Evolutionary conservation across 2,888 invertebrate genomes (phyloP), one percentile per base, ranked within the genome.

Genomic region (Boloria euphrosyne): DNA sequence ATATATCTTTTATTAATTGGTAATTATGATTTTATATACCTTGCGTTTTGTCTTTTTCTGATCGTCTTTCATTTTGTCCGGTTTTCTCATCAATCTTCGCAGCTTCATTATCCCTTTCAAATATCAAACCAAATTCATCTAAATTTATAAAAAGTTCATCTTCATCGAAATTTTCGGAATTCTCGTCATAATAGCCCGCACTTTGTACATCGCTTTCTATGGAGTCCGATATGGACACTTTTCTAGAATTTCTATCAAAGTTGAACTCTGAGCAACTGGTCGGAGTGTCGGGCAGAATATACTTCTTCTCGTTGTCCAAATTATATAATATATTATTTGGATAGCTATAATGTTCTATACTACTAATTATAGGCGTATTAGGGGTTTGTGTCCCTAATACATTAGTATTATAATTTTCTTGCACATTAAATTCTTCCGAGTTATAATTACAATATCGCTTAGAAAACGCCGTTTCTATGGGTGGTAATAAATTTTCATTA

Each of bases 61-160:
- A 27, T 73, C 81, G 87, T 59, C 77, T 81, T 31, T 82, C 79
- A 73, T 66, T 77, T 64, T 75, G 74, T 66, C 67, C 69, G 43
- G 55, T 73, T 38, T 67, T 78, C 18, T 80, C 78, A 18, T 80
- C 80, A 31, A 55, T 53, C 68, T 72, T 72, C 3, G 61, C 50
- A 7, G 69, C 75, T 57, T 85, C 85, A 69, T 78, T 78, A 7
- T 88, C 88, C 4, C 77, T 84, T 70, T 89, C 89, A 65, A 90
- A 82, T 54, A 77, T 81, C 10, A 92, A 75, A 2, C 92, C 92
- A 66, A 89, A 89, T 66, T 92, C 92, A 67, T 92, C 91, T 43
- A 92, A 77, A 79, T 90, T 90, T 18, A 92, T 76, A 72, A 92
- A 92, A 3, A 92, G 75, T n/a, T 91, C 90, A 57, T 91, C 90